These are phyloP conservation scores for Eubasilissa splendida DNA, from an alignment of 2,888 invertebrate genomes.

Conservation along the genomic window DNA sequence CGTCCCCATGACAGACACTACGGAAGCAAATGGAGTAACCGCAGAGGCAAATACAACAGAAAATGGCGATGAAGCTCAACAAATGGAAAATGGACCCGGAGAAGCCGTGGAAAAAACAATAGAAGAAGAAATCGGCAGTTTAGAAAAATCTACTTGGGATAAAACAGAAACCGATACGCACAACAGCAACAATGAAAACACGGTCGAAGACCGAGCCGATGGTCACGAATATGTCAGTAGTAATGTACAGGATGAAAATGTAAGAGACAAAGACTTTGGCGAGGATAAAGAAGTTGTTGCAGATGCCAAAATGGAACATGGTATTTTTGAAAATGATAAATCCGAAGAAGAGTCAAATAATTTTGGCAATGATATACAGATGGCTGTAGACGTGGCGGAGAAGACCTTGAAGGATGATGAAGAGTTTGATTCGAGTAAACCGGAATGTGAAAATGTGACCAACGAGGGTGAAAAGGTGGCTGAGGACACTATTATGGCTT, in stretches of 20 bases:
- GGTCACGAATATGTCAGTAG: not conserved
- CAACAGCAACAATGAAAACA: too few relatives aligned
- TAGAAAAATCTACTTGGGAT: too few relatives aligned
- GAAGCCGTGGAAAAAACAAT: slow-evolving; percentile 22
- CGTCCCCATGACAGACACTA: not conserved
- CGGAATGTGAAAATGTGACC: not conserved
- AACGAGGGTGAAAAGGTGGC: not conserved
- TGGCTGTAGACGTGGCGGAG: slow-evolving; percentile 6
- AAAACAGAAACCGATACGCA: too few relatives aligned
- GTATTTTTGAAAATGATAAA: slow-evolving; percentile 32
- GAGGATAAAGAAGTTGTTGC: not conserved
- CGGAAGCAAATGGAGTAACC: not conserved
- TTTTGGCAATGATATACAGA: slow-evolving; percentile 20
- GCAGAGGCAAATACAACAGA: not conserved
- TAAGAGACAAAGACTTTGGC: not conserved
- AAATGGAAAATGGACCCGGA: not conserved
- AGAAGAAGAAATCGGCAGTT: not conserved
- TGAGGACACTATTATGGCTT: not conserved
- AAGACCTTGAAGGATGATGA: slow-evolving; percentile 13
- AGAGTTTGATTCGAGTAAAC: not conserved
- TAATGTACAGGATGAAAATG: not conserved
- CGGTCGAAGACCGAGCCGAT: too few relatives aligned
- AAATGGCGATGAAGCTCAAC: not conserved
- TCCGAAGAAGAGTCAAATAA: slow-evolving; percentile 9
- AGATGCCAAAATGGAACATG: not conserved